phyloP scores from a whole-genome alignment of 2,888 invertebrate species.

The Andrena camellia region DNA sequence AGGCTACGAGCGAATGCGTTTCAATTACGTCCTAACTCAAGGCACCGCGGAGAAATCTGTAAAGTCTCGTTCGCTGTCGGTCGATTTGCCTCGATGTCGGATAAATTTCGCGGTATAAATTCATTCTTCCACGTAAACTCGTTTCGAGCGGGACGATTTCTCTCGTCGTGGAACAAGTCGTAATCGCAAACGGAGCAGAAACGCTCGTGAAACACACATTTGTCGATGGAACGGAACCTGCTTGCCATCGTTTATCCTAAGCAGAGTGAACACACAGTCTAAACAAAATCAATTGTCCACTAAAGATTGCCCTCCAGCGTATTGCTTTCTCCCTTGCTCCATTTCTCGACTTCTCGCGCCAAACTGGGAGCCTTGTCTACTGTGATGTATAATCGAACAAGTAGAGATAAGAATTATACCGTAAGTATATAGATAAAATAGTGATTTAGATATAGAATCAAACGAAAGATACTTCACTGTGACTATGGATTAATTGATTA shows the following conservation, averaged over 20 bases:
- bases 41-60: conserved; percentile 19
- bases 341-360: no score
- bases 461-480: no score
- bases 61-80: conserved; percentile 28
- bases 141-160: conserved; percentile 20
- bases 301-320: no score
- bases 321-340: no score
- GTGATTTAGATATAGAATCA: no score
- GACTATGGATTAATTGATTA: no score
- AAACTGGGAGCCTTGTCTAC: no score
- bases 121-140: conserved; percentile 45
- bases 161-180: conserved; percentile 26
- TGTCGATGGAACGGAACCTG: background rate
- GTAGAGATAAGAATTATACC: no score
- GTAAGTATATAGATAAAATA: no score
- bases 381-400: no score
- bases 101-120: conserved; percentile 50
- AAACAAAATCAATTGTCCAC: no score
- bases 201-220: conserved; percentile 32
- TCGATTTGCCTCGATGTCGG: conserved; percentile 47
- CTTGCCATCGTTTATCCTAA: background rate
- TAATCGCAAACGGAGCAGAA: conserved; percentile 50
- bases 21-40: conserved; percentile 40
- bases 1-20: conserved; percentile 31
- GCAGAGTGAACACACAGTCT: background rate